phyloP scores from a whole-genome alignment of 2,888 invertebrate species.

The Phymatocera aterrima region DNA sequence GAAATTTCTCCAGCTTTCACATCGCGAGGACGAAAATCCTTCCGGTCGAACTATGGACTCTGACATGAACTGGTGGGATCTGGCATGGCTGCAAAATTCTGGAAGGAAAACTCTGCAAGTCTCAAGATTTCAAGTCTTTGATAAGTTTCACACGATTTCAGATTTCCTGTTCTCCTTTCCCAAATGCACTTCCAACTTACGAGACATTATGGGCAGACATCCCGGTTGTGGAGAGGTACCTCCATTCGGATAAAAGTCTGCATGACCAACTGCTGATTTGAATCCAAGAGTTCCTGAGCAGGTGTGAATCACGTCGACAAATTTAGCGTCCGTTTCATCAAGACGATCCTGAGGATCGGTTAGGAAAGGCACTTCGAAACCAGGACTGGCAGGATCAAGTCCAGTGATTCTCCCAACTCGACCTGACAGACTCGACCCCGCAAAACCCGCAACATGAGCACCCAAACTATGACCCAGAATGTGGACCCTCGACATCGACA shows the following conservation, averaged over 20 bases:
- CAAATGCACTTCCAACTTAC: constrained; percentile 53
- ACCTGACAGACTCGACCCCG: constrained; percentile 60
- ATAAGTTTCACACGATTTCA: neutral
- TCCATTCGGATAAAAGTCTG: constrained; percentile 86
- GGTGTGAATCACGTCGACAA: constrained; percentile 86
- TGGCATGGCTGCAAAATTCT: constrained; percentile 84
- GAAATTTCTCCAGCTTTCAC: constrained; percentile 77
- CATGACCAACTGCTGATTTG: constrained; percentile 80
- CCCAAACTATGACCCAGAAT: constrained; percentile 72
- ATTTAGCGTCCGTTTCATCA: constrained; percentile 81
- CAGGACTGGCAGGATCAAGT: constrained; percentile 83
- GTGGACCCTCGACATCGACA: constrained; percentile 64
- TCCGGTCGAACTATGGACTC: constrained; percentile 79
- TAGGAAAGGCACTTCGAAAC: constrained; percentile 76
- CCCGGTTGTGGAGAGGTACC: constrained; percentile 83
- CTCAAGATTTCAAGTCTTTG: constrained; percentile 35
- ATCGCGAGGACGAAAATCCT: constrained; percentile 78
- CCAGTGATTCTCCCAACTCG: constrained; percentile 74
- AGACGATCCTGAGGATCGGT: constrained; percentile 74
- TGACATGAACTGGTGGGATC: constrained; percentile 79
- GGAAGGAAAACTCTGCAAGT: constrained; percentile 49
- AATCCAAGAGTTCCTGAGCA: constrained; percentile 82
- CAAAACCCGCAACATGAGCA: constrained; percentile 69
- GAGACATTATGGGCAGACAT: constrained; percentile 75
- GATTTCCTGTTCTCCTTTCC: constrained; percentile 3